Evolutionary conservation across 2,797 vertebrate species (phyloP).

Genomic region (Ibycter americanus): DNA sequence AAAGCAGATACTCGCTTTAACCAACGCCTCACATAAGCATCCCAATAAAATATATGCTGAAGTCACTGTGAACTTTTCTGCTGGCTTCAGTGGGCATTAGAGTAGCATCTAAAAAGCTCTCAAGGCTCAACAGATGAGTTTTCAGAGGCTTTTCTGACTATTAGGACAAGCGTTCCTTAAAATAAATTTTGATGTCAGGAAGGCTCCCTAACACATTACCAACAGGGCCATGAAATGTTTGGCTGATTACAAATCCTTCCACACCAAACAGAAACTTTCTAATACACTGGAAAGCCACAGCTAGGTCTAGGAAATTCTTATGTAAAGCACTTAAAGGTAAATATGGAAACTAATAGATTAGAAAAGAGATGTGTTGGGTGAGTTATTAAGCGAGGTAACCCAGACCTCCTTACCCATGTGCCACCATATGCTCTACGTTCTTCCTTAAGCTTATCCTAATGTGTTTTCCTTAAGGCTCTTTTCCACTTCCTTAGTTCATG

Average conservation of each 20-base stretch:
- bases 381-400: constrained; percentile 22
- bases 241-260: constrained; percentile 54
- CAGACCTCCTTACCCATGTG: constrained; percentile 5
- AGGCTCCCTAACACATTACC: constrained; percentile 32
- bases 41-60: background rate
- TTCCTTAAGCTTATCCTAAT: constrained; percentile 53
- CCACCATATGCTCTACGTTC: background rate
- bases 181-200: constrained; percentile 65
- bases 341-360: constrained; percentile 60
- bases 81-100: background rate
- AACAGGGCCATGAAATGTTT: constrained; percentile 37
- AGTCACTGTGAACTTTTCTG: background rate
- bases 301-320: constrained; percentile 53
- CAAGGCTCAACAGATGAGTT: constrained; percentile 8
- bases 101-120: constrained; percentile 5
- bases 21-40: background rate
- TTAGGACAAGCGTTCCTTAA: constrained; percentile 61
- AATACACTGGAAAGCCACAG: constrained; percentile 3
- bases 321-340: constrained; percentile 27
- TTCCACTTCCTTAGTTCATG: constrained; percentile 67
- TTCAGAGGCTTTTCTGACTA: constrained; percentile 20
- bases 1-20: background rate
- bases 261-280: constrained; percentile 53
- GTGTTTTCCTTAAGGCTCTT: constrained; percentile 69
- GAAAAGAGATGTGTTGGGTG: constrained; percentile 22